These are phyloP conservation scores for Protobothrops mucrosquamatus DNA, from an alignment of 2,113 vertebrate species.

Conservation along the genomic window DNA sequence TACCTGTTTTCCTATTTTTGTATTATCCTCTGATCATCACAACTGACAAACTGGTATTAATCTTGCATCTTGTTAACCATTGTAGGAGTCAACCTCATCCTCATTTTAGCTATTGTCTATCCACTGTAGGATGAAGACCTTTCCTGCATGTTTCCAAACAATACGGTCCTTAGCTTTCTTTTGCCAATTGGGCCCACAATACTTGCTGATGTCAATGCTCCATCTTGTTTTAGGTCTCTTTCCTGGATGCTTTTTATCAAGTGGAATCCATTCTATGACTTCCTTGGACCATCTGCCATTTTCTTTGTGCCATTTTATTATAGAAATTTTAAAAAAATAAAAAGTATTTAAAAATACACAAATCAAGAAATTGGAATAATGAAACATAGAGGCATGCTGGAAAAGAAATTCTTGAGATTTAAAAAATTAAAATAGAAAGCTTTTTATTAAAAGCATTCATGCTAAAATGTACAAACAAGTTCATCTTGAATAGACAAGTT, in stretches of 20 bases:
- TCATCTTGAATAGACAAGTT: neutral
- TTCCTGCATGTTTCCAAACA: no score
- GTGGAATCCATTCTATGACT: no score
- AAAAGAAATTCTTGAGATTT: no score
- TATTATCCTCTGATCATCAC: neutral
- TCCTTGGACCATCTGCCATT: neutral
- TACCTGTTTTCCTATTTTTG: neutral
- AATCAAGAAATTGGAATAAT: no score
- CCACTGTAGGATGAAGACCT: no score
- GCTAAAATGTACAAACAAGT: neutral
- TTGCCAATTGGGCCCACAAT: no score
- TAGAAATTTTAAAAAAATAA: neutral
- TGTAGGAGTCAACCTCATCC: neutral
- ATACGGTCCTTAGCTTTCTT: no score
- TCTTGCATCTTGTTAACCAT: neutral
- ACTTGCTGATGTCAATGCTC: no score
- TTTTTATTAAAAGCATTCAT: neutral
- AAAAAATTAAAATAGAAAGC: neutral
- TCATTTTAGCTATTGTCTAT: no score
- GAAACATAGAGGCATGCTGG: no score
- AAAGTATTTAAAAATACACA: neutral
- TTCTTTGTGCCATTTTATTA: neutral
- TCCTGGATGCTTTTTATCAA: no score
- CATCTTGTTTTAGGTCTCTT: no score
- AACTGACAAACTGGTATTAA: neutral